Evolutionary conservation across 2,113 vertebrate genomes (phyloP).

Genomic region (Quiscalus mexicanus): DNA sequence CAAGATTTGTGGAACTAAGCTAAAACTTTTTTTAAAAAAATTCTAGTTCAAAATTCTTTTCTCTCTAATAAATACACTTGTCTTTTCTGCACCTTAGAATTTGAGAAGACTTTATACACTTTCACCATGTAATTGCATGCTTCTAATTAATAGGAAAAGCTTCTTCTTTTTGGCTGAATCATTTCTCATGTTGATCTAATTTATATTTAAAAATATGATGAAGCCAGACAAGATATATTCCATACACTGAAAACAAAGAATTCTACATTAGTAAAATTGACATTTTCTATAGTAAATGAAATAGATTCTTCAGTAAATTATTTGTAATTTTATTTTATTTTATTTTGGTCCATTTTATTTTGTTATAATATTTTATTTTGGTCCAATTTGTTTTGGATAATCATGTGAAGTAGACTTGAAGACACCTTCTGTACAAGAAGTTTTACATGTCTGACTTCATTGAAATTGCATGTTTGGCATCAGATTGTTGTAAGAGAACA

Average conservation of each 20-base stretch:
- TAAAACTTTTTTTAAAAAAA: neutral
- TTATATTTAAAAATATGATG: neutral
- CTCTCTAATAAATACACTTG: neutral
- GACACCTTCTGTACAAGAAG: constrained; percentile 24
- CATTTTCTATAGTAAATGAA: neutral
- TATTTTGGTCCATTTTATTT: neutral
- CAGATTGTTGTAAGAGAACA: neutral
- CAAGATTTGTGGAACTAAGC: neutral
- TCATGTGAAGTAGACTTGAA: neutral
- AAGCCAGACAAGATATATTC: neutral
- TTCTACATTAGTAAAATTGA: neutral
- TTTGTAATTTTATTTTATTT: neutral
- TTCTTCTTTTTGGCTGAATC: neutral
- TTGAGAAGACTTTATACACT: neutral
- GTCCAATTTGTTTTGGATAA: neutral
- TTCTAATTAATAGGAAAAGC: neutral
- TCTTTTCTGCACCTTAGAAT: neutral
- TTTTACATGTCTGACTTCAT: constrained; percentile 30
- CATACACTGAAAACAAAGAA: neutral
- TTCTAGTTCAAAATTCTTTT: neutral
- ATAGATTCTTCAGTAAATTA: neutral
- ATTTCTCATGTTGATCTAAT: neutral
- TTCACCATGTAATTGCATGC: neutral
- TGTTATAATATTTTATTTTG: neutral
- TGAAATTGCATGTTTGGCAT: constrained; percentile 63